These are phyloP conservation scores for Zapornia atra DNA, from an alignment of 2,113 vertebrate genomes.

Conservation along the genomic window DNA sequence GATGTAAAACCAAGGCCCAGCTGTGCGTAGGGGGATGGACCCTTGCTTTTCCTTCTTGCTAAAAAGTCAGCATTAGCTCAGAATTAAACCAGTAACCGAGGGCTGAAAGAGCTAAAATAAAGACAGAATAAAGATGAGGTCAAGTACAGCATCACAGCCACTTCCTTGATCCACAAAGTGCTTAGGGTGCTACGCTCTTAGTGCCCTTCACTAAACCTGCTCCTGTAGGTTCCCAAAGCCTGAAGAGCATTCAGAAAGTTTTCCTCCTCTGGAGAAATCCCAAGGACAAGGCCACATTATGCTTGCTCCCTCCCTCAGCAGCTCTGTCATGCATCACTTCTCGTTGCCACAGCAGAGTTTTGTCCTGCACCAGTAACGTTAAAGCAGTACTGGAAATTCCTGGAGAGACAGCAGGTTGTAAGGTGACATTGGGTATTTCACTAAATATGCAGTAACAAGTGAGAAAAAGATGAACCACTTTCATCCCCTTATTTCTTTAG, in stretches of 20 bases:
- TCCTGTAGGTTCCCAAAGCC: background rate
- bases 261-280: background rate
- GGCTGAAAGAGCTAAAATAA: background rate
- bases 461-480: background rate
- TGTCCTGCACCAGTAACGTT: background rate
- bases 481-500: background rate
- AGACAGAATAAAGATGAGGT: background rate
- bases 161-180: accelerated
- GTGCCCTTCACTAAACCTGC: background rate
- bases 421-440: background rate
- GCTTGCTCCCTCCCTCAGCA: background rate
- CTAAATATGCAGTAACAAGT: background rate
- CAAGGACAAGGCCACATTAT: background rate
- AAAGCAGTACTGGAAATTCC: background rate
- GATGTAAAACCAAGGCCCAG: background rate
- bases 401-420: background rate
- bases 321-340: background rate
- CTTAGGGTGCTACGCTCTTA: background rate
- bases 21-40: background rate
- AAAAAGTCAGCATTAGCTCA: background rate
- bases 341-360: background rate
- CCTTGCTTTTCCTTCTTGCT: background rate
- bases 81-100: background rate
- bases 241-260: background rate
- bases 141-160: background rate